phyloP scores from a whole-genome alignment of 2,797 vertebrate species.

The Pachyuromys duprasi region DNA sequence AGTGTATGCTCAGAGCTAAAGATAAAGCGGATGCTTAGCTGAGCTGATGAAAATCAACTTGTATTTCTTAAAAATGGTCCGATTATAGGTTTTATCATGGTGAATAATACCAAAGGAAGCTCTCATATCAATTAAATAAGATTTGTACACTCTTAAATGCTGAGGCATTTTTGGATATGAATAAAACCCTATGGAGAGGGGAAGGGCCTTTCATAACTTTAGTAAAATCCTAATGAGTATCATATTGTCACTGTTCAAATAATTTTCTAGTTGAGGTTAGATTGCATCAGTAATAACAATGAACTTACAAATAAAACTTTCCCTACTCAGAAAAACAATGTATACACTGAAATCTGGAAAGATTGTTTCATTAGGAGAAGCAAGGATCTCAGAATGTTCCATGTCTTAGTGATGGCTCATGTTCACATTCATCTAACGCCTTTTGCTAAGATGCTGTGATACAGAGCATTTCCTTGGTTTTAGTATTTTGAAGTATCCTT shows the following conservation, averaged over 20 bases:
- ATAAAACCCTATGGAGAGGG: not conserved
- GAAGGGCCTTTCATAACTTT: not conserved
- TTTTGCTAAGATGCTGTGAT: not conserved
- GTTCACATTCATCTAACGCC: not conserved
- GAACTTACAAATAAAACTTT: not conserved
- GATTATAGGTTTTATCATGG: not conserved
- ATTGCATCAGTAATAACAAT: not conserved
- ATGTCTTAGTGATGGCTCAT: not conserved
- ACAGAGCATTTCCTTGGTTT: slow-evolving; percentile 22
- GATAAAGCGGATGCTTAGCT: not conserved
- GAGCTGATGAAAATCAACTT: not conserved
- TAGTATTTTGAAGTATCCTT: slow-evolving; percentile 24
- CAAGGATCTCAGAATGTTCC: not conserved
- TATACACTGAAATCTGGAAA: not conserved
- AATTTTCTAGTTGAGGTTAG: not conserved
- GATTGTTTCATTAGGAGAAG: not conserved
- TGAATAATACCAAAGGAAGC: not conserved
- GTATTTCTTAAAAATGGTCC: not conserved
- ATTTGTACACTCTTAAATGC: not conserved
- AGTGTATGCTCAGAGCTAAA: not conserved
- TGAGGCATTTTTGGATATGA: not conserved
- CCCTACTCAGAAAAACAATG: not conserved
- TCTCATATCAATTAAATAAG: not conserved
- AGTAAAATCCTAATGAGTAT: not conserved
- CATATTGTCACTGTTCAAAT: not conserved